These are phyloP conservation scores for Palythoa caribaeorum DNA, from an alignment of 92 coral and sea anemone species.

Conservation along the genomic window DNA sequence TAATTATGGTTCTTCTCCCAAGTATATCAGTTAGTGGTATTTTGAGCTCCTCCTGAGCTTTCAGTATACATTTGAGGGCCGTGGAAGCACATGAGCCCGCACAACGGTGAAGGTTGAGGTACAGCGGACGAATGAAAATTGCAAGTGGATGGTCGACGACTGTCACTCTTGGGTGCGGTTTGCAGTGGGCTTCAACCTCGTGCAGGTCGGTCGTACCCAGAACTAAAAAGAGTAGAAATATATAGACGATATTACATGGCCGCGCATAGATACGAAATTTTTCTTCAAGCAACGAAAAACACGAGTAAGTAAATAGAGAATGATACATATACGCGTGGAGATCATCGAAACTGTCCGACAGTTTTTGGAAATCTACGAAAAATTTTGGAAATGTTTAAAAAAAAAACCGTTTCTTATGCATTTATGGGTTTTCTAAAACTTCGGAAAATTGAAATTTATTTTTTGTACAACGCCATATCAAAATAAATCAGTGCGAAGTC, in stretches of 20 bases:
- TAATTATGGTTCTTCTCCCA: background rate
- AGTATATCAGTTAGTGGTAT: slow-evolving; percentile 6
- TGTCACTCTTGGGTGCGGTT: background rate
- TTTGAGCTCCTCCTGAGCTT: background rate
- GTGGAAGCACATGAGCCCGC: slow-evolving; percentile 20
- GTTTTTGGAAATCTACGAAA: background rate
- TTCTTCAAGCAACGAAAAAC: background rate
- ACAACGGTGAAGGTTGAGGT: slow-evolving; percentile 27
- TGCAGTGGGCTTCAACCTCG: slow-evolving; percentile 17
- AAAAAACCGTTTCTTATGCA: too few relatives aligned
- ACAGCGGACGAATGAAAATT: background rate
- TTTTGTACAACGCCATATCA: too few relatives aligned
- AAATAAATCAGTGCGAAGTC: too few relatives aligned
- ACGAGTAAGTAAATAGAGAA: too few relatives aligned
- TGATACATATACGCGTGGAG: too few relatives aligned
- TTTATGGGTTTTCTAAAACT: too few relatives aligned
- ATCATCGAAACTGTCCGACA: too few relatives aligned
- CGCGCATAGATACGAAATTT: background rate
- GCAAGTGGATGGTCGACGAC: background rate
- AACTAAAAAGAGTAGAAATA: background rate
- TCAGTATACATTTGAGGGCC: background rate
- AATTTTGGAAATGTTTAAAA: too few relatives aligned
- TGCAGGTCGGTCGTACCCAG: background rate
- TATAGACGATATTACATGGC: background rate
- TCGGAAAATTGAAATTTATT: too few relatives aligned